These are phyloP conservation scores for Poecilia picta DNA, from an alignment of 2,797 vertebrate genomes.

Conservation along the genomic window DNA sequence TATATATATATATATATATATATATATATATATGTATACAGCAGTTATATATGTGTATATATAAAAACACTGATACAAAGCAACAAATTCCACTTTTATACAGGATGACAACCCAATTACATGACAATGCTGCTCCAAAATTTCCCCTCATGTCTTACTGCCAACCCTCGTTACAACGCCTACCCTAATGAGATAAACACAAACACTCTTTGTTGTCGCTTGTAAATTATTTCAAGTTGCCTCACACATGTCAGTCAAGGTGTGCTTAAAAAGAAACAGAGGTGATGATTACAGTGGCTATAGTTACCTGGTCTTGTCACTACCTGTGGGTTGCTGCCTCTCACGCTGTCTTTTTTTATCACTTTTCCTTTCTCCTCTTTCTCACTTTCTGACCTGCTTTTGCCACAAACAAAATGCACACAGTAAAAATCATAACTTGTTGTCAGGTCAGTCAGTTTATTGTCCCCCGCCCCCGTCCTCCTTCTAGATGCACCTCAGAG, in stretches of 20 bases:
- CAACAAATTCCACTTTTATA: conserved; percentile 5
- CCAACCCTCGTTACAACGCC: conserved; percentile 1
- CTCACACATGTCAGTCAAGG: conserved; percentile 37
- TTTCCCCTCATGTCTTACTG: background rate
- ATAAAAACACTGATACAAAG: conserved; percentile 7
- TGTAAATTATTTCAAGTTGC: conserved; percentile 1
- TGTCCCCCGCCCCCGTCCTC: background rate
- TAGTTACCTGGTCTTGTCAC: conserved; percentile 40
- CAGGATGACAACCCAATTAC: conserved; percentile 13
- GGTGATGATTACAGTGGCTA: conserved; percentile 41
- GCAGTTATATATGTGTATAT: background rate
- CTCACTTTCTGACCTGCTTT: conserved; percentile 32
- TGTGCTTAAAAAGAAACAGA: conserved; percentile 10
- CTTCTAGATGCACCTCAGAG: background rate
- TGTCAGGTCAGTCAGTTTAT: conserved; percentile 3
- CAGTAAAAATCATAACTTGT: conserved; percentile 29
- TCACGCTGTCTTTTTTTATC: conserved; percentile 27
- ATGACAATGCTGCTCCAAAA: background rate
- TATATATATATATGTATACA: background rate
- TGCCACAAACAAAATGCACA: conserved; percentile 38
- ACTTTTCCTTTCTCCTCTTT: conserved; percentile 24
- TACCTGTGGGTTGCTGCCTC: conserved; percentile 26
- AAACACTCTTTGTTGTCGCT: background rate
- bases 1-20: too few species aligned
- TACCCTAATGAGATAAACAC: background rate